These are phyloP conservation scores for Anastrepha ludens DNA, from an alignment of 1,140 invertebrate genomes.

Conservation along the genomic window DNA sequence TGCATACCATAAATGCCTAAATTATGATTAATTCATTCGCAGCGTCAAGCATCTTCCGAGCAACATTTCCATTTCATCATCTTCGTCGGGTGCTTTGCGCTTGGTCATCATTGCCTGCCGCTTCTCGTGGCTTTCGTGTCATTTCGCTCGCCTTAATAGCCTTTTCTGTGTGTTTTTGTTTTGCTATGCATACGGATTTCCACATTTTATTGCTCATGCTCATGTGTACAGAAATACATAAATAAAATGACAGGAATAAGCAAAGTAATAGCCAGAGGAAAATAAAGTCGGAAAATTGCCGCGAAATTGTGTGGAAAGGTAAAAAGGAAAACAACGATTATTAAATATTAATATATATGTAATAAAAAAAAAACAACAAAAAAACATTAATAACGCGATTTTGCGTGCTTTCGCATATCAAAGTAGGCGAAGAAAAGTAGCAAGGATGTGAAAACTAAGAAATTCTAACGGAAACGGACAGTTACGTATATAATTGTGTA, in stretches of 20 bases:
- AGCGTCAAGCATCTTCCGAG: not conserved
- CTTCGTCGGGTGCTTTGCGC: not conserved
- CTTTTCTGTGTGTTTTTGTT: not conserved
- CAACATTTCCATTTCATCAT: conserved; percentile 13
- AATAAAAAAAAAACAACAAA: no score
- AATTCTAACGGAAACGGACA: not conserved
- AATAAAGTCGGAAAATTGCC: not conserved
- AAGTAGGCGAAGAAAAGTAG: no score
- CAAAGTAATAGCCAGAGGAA: not conserved
- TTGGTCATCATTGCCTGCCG: not conserved
- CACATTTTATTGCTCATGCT: not conserved
- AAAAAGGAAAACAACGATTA: not conserved
- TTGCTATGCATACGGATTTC: not conserved
- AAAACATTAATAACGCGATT: no score
- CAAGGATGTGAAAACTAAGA: not conserved
- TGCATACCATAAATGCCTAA: not conserved
- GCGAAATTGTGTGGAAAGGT: not conserved
- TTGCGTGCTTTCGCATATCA: no score
- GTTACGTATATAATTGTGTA: not conserved
- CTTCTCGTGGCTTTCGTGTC: not conserved
- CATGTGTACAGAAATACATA: not conserved
- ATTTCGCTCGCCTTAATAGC: not conserved
- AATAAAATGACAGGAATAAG: not conserved
- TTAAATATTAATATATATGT: not conserved
- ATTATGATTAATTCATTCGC: not conserved